These are phyloP conservation scores for Smithornis capensis DNA, from an alignment of 2,113 vertebrate species.

Conservation along the genomic window DNA sequence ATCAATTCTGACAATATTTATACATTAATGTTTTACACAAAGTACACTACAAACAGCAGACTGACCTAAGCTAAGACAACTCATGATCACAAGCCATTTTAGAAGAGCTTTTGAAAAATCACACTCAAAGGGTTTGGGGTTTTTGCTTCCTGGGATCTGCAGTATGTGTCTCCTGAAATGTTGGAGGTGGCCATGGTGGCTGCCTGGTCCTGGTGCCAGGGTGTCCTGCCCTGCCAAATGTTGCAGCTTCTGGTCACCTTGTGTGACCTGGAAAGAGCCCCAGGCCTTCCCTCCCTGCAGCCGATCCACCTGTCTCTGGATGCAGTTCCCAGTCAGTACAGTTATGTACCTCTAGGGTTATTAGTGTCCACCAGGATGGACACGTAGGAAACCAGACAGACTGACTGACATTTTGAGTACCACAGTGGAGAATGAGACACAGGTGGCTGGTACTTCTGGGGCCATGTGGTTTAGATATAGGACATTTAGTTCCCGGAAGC, in stretches of 20 bases:
- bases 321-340: not conserved
- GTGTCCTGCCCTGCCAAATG: not conserved
- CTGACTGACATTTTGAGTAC: not conserved
- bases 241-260: not conserved
- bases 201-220: not conserved
- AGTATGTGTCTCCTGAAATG: not conserved
- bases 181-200: not conserved
- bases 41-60: not conserved
- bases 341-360: fast-evolving
- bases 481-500: not conserved
- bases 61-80: not conserved
- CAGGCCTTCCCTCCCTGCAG: not conserved
- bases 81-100: not conserved
- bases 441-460: not conserved
- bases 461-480: fast-evolving
- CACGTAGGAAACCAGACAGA: not conserved
- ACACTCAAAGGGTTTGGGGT: not conserved
- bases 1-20: not conserved
- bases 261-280: not conserved
- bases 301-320: not conserved
- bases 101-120: not conserved
- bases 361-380: not conserved
- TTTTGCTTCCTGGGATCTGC: not conserved
- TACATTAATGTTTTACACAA: not conserved
- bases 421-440: not conserved